These are phyloP conservation scores for Palloptera scutellata DNA, from an alignment of 2,888 invertebrate genomes.

Conservation along the genomic window DNA sequence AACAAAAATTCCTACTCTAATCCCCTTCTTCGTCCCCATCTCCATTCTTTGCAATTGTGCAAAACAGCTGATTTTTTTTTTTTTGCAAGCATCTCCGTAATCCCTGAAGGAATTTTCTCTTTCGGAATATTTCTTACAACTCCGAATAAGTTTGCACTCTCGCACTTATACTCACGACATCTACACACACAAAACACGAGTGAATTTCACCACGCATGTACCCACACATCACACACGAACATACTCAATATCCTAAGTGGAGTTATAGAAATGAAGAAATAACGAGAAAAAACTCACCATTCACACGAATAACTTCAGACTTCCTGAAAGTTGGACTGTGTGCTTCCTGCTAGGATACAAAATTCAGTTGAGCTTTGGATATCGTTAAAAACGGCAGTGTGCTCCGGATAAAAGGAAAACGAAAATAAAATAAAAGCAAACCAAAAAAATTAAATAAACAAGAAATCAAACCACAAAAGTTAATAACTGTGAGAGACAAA, in stretches of 20 bases:
- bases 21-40: not conserved
- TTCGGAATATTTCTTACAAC: slow-evolving; percentile 29
- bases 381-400: slow-evolving; percentile 53
- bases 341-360: slow-evolving; percentile 45
- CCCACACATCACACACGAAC: no score
- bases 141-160: slow-evolving; percentile 47
- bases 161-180: slow-evolving; percentile 4
- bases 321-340: slow-evolving; percentile 42
- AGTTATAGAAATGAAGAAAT: no score
- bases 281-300: no score
- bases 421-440: no score
- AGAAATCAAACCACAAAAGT: no score
- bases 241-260: no score
- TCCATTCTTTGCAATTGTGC: not conserved
- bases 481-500: no score
- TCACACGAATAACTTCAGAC: slow-evolving; percentile 44
- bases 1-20: no score
- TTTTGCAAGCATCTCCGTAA: no score
- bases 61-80: not conserved
- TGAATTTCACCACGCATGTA: no score
- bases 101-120: slow-evolving; percentile 29
- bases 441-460: no score
- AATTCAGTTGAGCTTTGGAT: slow-evolving; percentile 61
- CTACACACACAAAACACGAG: slow-evolving; percentile 13
- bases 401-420: slow-evolving; percentile 20